Evolutionary conservation across 2,888 invertebrate genomes (phyloP).

Genomic region (Acleris holmiana): DNA sequence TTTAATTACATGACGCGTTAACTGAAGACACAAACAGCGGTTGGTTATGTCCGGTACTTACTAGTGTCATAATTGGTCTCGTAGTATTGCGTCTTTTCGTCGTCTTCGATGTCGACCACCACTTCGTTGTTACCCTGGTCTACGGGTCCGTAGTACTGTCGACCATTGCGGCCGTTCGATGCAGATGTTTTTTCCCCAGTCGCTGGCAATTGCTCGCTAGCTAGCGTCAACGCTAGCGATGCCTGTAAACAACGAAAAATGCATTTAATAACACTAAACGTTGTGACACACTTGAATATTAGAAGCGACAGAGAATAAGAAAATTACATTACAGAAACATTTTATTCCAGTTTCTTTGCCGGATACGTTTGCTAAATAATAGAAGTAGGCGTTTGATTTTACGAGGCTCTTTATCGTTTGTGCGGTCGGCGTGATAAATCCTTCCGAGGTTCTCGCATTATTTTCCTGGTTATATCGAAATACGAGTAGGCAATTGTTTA

Average conservation of each 20-base stretch:
- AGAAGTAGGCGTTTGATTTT: conserved; percentile 24
- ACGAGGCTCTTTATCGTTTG: conserved; percentile 1
- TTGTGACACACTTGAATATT: background rate
- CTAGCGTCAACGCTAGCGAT: conserved; percentile 64
- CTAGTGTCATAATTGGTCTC: conserved; percentile 90
- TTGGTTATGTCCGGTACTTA: conserved; percentile 66
- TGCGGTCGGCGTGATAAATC: background rate
- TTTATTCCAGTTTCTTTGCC: conserved; percentile 19
- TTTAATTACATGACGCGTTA: background rate
- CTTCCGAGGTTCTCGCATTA: no score
- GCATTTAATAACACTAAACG: conserved; percentile 5
- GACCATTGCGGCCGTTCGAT: conserved; percentile 52
- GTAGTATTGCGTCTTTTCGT: conserved; percentile 89
- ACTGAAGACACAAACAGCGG: background rate
- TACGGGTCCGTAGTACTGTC: conserved; percentile 53
- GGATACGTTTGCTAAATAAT: conserved; percentile 24
- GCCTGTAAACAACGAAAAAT: conserved; percentile 60
- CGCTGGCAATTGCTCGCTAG: conserved; percentile 57
- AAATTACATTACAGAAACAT: conserved; percentile 18
- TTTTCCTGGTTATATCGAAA: no score
- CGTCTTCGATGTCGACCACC: conserved; percentile 89
- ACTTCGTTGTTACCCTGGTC: conserved; percentile 81
- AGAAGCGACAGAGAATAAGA: conserved; percentile 8
- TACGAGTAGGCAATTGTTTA: no score
- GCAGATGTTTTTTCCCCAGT: conserved; percentile 39